A percentile compares a stretch with the other conserved stretches of the same genome.
phyloP scores from a whole-genome alignment of 2,113 vertebrate species.

The Osmerus mordax region DNA sequence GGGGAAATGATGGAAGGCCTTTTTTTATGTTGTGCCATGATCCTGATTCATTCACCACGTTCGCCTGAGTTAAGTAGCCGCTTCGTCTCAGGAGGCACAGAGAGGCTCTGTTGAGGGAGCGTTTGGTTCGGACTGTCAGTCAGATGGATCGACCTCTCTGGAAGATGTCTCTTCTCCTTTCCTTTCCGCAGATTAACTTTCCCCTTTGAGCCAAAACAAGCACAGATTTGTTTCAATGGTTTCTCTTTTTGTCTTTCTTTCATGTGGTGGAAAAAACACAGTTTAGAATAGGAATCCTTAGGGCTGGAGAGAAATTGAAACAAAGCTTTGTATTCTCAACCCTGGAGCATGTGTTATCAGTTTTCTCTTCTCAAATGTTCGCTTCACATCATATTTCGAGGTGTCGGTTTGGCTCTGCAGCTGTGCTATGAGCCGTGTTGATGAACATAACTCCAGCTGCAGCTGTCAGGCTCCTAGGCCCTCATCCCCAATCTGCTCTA shows the following conservation, averaged over 20 bases:
- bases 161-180: background rate
- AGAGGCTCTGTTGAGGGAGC: background rate
- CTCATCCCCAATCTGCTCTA: too few relatives aligned
- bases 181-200: conserved; percentile 2
- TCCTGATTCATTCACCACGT: conserved; percentile 4
- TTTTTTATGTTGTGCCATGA: background rate
- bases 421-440: too few relatives aligned
- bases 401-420: too few relatives aligned
- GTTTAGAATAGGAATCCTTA: background rate
- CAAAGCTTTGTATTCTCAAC: background rate
- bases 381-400: too few relatives aligned
- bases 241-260: background rate
- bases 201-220: conserved; percentile 1
- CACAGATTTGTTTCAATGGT: background rate
- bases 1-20: background rate
- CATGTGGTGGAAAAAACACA: background rate
- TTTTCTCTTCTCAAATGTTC: background rate
- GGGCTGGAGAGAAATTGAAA: background rate
- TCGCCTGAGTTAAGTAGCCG: background rate
- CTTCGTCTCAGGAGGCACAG: background rate
- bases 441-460: too few relatives aligned
- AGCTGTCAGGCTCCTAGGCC: too few relatives aligned
- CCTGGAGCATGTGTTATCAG: background rate
- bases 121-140: background rate
- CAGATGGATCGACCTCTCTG: conserved; percentile 2